Percentiles rank a stretch among this genome's conserved stretches.
Evolutionary conservation across 2,888 invertebrate species (phyloP).

Genomic region (Drosophila prolongata): DNA sequence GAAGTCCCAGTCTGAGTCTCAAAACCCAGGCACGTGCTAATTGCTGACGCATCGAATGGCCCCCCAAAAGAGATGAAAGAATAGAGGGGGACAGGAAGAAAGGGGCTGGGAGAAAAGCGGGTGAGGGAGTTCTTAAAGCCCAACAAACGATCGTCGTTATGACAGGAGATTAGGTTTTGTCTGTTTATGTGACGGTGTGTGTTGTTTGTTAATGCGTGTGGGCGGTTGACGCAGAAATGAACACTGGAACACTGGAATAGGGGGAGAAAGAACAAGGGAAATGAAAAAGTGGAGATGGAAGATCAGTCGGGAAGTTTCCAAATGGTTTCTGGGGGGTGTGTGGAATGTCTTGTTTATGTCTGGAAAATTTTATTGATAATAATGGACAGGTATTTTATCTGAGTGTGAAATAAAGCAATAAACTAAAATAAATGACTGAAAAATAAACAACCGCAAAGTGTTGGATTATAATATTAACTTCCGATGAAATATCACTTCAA

Average conservation of each 20-base stretch:
- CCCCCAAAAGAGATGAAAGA: background rate
- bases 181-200: conserved; percentile 4
- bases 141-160: conserved; percentile 42
- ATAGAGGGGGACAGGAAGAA: background rate
- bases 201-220: conserved; percentile 12
- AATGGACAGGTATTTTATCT: background rate
- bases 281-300: background rate
- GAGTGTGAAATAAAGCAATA: background rate
- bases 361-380: background rate
- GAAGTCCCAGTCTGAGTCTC: conserved; percentile 16
- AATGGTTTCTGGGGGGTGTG: background rate
- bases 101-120: conserved; percentile 4
- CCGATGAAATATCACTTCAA: background rate
- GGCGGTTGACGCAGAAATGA: conserved; percentile 29
- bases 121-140: conserved; percentile 35
- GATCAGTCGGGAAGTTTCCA: conserved; percentile 20
- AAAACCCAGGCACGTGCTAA: conserved; percentile 72
- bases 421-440: background rate
- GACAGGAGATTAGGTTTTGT: conserved; percentile 39
- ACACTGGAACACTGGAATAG: background rate
- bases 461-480: background rate
- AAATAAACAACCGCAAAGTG: too few relatives aligned
- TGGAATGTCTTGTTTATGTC: background rate
- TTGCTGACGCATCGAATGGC: conserved; percentile 67
- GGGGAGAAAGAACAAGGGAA: background rate